A percentile compares a stretch with the other conserved stretches of the same genome.
Evolutionary conservation across 2,888 invertebrate species (phyloP).

Genomic region (Teleiodes luculella): DNA sequence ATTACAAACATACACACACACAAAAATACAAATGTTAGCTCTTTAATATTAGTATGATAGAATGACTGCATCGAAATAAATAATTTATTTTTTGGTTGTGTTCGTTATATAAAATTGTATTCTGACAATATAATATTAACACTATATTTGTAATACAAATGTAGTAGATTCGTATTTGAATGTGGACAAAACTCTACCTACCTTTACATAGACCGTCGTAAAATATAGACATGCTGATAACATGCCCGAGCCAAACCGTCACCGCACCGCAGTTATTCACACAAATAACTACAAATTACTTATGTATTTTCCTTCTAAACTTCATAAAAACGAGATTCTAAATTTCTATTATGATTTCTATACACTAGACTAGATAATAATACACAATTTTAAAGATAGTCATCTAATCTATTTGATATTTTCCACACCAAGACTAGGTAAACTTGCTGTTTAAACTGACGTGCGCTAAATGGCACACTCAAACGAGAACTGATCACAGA

Average conservation of each 20-base stretch:
- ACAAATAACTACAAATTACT: neutral
- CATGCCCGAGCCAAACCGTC: neutral
- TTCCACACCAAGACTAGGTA: too few relatives aligned
- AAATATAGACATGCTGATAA: conserved; percentile 3
- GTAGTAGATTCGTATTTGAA: neutral
- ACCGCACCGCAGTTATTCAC: neutral
- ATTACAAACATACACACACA: too few relatives aligned
- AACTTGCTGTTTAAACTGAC: neutral
- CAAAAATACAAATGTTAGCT: too few relatives aligned
- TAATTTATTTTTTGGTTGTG: too few relatives aligned
- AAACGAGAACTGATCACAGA: conserved; percentile 1
- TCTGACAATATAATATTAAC: too few relatives aligned
- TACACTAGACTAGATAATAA: neutral
- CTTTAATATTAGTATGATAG: too few relatives aligned
- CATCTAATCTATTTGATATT: neutral
- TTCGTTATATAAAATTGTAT: too few relatives aligned
- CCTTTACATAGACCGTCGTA: neutral
- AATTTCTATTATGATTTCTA: too few relatives aligned
- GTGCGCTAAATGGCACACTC: neutral
- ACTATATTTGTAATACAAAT: too few relatives aligned
- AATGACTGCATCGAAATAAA: too few relatives aligned
- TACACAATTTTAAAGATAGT: neutral
- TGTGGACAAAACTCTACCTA: neutral
- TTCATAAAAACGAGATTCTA: too few relatives aligned
- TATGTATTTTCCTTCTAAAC: neutral